These are phyloP conservation scores for Drosophila silvestris DNA, from an alignment of 2,888 invertebrate species.

Conservation along the genomic window DNA sequence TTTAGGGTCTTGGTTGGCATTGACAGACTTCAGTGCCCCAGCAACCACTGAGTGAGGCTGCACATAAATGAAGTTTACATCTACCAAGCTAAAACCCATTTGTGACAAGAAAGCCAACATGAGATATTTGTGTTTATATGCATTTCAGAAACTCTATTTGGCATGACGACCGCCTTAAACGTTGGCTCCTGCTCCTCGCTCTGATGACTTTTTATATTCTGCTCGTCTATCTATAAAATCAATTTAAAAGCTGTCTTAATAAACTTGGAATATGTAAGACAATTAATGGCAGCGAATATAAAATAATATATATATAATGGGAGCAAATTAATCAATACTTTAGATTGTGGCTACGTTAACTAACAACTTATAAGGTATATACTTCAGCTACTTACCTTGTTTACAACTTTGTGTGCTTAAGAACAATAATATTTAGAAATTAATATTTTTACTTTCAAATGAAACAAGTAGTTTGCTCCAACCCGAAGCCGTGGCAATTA, in stretches of 20 bases:
- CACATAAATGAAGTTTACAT: slow-evolving; percentile 4
- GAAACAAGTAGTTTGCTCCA: no score
- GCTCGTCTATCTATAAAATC: background rate
- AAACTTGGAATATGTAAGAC: background rate
- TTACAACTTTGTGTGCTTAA: background rate
- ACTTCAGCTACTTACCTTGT: no score
- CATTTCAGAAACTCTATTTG: background rate
- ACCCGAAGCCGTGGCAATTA: no score
- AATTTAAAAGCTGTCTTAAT: background rate
- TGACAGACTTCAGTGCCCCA: background rate
- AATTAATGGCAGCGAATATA: background rate
- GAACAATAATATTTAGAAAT: background rate
- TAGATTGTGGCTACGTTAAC: background rate
- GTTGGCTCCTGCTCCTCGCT: background rate
- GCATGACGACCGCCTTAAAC: background rate
- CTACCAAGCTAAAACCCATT: background rate
- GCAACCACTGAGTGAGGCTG: background rate
- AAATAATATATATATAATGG: no score
- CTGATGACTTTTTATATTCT: background rate
- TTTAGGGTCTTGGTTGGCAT: slow-evolving; percentile 4
- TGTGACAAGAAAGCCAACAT: background rate
- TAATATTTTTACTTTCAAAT: background rate
- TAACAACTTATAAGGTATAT: background rate
- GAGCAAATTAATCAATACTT: background rate
- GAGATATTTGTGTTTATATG: background rate